Conservation (phyloP, 2,888 invertebrate genomes). For the Serripes groenlandicus region DNA sequence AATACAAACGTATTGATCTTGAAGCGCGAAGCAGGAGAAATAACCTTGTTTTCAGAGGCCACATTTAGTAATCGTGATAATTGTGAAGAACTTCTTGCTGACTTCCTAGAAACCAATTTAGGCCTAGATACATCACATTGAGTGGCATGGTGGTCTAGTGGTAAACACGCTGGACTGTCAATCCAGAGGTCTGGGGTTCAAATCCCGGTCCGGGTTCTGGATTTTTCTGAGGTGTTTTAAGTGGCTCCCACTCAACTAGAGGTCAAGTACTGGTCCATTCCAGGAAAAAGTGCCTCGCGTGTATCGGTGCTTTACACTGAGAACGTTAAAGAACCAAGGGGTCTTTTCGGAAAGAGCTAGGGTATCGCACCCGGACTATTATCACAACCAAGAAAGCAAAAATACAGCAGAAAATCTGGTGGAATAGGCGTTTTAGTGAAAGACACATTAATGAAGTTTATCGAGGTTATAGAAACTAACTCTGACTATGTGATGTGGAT, state of each 20-base stretch:
- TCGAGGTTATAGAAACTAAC: neutral
- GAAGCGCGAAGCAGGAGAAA: neutral
- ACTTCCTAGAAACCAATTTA: neutral
- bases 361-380: neutral
- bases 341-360: too few species aligned
- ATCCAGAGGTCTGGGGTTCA: too few species aligned
- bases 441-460: neutral
- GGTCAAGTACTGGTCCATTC: too few species aligned
- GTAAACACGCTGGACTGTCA: too few species aligned
- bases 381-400: conserved; percentile 21
- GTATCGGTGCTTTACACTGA: too few species aligned
- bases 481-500: conserved; percentile 27
- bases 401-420: conserved; percentile 20
- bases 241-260: too few species aligned
- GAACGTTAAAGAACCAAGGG: too few species aligned
- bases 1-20: too few species aligned
- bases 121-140: neutral
- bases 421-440: conserved; percentile 20
- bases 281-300: too few species aligned
- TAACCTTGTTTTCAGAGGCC: neutral
- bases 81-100: neutral
- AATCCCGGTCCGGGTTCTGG: too few species aligned
- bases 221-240: too few species aligned
- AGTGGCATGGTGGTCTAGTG: too few species aligned
- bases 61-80: neutral